These are phyloP conservation scores for Rhimphoctona megacephalus DNA, from an alignment of 2,888 invertebrate genomes.

Conservation along the genomic window DNA sequence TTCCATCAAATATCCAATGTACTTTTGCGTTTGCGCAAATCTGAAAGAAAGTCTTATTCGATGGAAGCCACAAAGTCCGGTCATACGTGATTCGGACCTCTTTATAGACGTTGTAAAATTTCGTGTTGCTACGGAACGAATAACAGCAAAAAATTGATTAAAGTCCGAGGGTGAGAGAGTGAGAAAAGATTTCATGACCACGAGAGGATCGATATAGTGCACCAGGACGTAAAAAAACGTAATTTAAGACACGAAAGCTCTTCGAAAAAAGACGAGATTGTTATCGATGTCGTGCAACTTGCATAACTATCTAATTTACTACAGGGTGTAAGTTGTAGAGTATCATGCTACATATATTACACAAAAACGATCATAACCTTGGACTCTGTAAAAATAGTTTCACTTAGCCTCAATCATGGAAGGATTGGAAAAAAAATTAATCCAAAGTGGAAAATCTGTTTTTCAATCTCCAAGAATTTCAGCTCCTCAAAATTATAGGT, in stretches of 20 bases:
- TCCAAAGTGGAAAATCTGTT: background rate
- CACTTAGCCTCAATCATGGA: background rate
- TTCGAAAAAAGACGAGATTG: conserved; percentile 50
- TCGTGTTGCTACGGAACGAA: background rate
- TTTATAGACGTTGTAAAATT: conserved; percentile 14
- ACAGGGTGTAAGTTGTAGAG: background rate
- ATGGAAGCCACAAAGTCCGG: background rate
- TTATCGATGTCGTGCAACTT: conserved; percentile 67
- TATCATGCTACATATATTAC: background rate
- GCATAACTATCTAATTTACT: conserved; percentile 36
- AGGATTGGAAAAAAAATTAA: background rate
- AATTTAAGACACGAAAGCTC: background rate
- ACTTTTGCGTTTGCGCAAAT: background rate
- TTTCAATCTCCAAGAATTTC: background rate
- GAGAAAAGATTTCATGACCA: conserved; percentile 43
- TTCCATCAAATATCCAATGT: background rate
- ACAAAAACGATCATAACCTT: conserved; percentile 31
- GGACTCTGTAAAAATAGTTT: conserved; percentile 28
- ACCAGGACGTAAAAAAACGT: conserved; percentile 48
- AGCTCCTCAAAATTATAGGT: background rate
- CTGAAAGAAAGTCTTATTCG: background rate
- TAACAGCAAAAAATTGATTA: background rate
- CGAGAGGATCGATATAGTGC: conserved; percentile 56
- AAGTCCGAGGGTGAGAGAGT: too few species aligned
- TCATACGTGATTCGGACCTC: background rate